Conservation (phyloP, 2,888 invertebrate species). For the Tipula vernalis region DNA sequence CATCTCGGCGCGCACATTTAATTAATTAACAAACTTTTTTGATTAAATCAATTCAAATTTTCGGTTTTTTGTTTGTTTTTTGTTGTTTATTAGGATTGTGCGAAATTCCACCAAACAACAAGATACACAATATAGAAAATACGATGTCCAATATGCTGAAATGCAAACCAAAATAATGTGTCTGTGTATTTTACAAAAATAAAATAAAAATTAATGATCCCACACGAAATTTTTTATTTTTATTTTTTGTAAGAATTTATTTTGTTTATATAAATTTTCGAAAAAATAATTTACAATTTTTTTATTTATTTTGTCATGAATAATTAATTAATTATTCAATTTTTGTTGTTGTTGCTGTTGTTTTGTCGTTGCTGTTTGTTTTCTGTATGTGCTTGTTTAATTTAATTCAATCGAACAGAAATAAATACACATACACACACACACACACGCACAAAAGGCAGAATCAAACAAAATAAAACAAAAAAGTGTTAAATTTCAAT, state of each 20-base stretch:
- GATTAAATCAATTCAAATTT: neutral
- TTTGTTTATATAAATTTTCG: neutral
- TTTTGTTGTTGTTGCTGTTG: neutral
- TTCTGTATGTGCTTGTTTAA: neutral
- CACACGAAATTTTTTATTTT: neutral
- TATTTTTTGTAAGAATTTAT: neutral
- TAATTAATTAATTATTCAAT: neutral
- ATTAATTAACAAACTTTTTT: neutral
- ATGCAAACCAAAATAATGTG: neutral
- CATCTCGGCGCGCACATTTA: neutral
- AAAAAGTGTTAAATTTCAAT: neutral
- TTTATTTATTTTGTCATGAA: neutral
- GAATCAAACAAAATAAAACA: neutral
- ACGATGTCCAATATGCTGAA: neutral
- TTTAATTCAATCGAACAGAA: slow-evolving; percentile 4
- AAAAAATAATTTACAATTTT: neutral
- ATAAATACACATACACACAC: neutral
- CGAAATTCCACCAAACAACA: neutral
- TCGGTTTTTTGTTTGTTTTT: no score
- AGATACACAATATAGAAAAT: neutral
- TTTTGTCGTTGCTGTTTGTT: neutral
- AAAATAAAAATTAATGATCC: neutral
- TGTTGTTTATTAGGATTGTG: neutral
- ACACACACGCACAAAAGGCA: neutral
- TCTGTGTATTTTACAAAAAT: neutral